phyloP scores from a whole-genome alignment of 2,888 invertebrate genomes.

The Spatulosminthurus flaviceps region DNA sequence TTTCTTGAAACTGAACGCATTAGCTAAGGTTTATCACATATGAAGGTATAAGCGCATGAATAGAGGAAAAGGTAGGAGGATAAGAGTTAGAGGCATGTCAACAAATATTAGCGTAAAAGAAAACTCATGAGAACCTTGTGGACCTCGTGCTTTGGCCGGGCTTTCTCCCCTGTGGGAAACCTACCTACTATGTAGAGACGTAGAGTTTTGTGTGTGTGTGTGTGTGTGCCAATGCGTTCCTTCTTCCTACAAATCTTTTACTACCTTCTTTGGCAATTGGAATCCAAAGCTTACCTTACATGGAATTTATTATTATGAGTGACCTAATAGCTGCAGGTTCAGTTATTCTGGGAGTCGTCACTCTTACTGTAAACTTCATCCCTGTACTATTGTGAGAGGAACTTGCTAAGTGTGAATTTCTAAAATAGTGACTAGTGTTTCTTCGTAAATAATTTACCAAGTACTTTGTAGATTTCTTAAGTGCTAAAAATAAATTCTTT shows the following conservation, averaged over 20 bases:
- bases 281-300: not conserved
- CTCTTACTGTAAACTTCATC: conserved; percentile 21
- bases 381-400: not conserved
- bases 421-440: too few relatives aligned
- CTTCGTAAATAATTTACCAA: too few relatives aligned
- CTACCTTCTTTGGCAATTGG: conserved; percentile 2
- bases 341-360: conserved; percentile 26
- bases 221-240: not conserved
- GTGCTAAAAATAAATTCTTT: too few relatives aligned
- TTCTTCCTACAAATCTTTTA: not conserved
- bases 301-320: conserved; percentile 28
- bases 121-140: not conserved
- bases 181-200: too few relatives aligned
- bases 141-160: not conserved
- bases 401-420: too few relatives aligned
- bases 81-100: not conserved
- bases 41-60: not conserved
- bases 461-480: too few relatives aligned
- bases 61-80: not conserved
- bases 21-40: not conserved
- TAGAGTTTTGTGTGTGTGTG: too few relatives aligned
- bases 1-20: not conserved
- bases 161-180: not conserved
- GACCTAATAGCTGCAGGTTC: conserved; percentile 15
- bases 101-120: conserved; percentile 6